Base-by-base conservation (phyloP, 2,797 vertebrate genomes). In the Periparus ater region DNA sequence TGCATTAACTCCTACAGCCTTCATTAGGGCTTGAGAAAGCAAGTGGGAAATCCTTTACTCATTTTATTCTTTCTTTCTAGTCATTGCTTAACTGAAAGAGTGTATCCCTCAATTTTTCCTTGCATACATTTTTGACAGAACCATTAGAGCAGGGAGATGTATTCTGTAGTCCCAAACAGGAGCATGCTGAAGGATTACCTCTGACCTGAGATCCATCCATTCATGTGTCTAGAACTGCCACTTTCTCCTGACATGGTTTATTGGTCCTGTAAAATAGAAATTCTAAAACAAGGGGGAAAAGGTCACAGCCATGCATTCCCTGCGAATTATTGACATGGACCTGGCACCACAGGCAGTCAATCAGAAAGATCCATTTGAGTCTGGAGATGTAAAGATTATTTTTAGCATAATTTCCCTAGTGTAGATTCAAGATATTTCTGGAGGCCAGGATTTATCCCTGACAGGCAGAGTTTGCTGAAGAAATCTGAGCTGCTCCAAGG, bases 221-320 rank as follows among this genome's bases (percentile, higher is more conserved):
- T 76, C 60, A 18, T 18, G 13, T 66, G 79, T 79, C 84, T 47
- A 29, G 63, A 86, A 57, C n/a, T 5, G 27, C 36, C 65, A 76
- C 90, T 85, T 94, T 45, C 9, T 74, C 77, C 85, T 58, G 79
- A 91, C 66, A 32, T 93, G 86, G 53, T 91, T 96, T 95, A 96
- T 96, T 81, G 53, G 86, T 70, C 77, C 87, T 85, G 55, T 88
- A 65, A 94, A 95, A 93, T 20, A 89, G 80, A 92, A 96, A 94
- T 89, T 93, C 93, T 95, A 76, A 96, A 91, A 70, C 77, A 92
- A 89, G 78, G 92, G 93, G 93, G 87, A 61, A 96, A 95, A 96
- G 97, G 94, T 96, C 93, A 85, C 38, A 89, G 79, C 88, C 73
- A 36, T 90, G 83, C 72, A 47, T 96, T 95, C 82, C 61, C 44